phyloP scores from a whole-genome alignment of 2,888 invertebrate species.

The Cynaeus angustus region DNA sequence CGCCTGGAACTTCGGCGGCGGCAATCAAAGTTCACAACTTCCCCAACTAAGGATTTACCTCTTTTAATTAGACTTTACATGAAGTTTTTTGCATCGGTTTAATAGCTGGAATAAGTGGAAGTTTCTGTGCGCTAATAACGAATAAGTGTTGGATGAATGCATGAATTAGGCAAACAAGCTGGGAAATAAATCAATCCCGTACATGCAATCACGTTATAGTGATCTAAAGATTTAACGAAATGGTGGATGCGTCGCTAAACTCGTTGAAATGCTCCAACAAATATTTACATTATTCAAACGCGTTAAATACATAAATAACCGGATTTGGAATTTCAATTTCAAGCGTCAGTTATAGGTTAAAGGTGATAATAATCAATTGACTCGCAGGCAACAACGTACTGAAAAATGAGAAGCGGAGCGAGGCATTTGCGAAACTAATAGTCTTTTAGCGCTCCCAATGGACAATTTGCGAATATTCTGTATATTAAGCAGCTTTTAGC shows the following conservation, averaged over 20 bases:
- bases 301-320: not conserved
- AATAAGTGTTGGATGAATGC: slow-evolving; percentile 22
- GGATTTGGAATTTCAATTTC: not conserved
- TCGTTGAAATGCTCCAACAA: not conserved
- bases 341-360: no score
- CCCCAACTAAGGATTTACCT: slow-evolving; percentile 22
- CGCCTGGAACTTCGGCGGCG: not conserved
- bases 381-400: no score
- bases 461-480: slow-evolving; percentile 4
- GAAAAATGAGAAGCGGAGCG: no score
- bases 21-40: slow-evolving; percentile 11
- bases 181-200: slow-evolving; percentile 27
- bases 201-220: slow-evolving; percentile 25
- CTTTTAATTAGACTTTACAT: slow-evolving; percentile 28
- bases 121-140: slow-evolving; percentile 27
- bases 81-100: slow-evolving; percentile 12
- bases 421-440: slow-evolving; percentile 1
- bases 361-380: no score
- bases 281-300: slow-evolving; percentile 1
- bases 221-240: not conserved
- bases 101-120: slow-evolving; percentile 20
- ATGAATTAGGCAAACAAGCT: slow-evolving; percentile 37
- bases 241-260: slow-evolving; percentile 1
- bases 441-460: not conserved
- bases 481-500: slow-evolving; percentile 10